Base-by-base conservation (phyloP, 2,113 vertebrate species). In the Chauna torquata region DNA sequence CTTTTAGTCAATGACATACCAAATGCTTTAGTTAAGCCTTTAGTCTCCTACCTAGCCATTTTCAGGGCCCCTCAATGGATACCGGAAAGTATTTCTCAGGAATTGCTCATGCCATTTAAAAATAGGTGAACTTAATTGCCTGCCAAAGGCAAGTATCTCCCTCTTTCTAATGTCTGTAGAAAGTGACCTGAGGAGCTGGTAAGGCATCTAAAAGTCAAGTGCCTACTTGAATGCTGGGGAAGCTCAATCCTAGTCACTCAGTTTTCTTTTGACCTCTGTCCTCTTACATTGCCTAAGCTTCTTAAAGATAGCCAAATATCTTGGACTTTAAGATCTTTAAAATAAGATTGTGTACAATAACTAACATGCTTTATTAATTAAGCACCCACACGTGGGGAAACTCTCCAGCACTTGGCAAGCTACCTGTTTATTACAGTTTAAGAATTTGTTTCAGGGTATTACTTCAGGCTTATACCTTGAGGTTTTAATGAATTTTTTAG, bases 141-240 rank as follows among this genome's bases (percentile, higher is more conserved):
- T 25, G 11, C 3, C 0, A 0, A 11, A 4, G 34, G 40, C 68
- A 64, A 70, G 68, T 38, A 47, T 40, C 32, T 75, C 19, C 40
- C 13, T 40, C 68, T 38, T 40, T 40, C 4, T 17, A 8, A 11
- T 28, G 36, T 7, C 44, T 36, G 16, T 25, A 9, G 49, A 82
- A 49, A 15, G 40, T 8, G n/a, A 58, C 25, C 17, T 8, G 27
- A 77, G 71, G 34, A 36, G 40, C n/a, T 47, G 30, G 54, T 58
- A 36, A 68, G 38, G 61, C 28, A 40, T 40, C 66, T 32, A 6
- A 19, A 52, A 79, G 27, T 17, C 27, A 44, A 64, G 59, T 9
- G 59, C 47, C 28, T 49, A 27, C 54, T 5, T 61, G 54, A 50
- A 22, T 16, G n/a, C n/a, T 68, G 18, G 5, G 19, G 36, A 89